Conservation (phyloP, 2,113 vertebrate genomes). For the Oenanthe oenanthe region DNA sequence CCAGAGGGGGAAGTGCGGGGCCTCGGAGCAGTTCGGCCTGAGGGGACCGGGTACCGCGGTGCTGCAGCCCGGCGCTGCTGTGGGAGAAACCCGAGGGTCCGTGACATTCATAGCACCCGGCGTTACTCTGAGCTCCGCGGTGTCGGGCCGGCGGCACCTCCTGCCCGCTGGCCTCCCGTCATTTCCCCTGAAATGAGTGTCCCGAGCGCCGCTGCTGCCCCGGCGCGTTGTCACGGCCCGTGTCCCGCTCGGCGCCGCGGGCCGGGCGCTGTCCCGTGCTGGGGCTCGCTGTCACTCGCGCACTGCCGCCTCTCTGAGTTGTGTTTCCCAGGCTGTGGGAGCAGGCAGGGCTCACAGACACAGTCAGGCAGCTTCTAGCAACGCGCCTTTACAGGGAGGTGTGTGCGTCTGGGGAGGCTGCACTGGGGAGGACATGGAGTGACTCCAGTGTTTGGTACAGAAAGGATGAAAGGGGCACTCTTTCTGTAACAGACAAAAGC, state of each 20-base stretch:
- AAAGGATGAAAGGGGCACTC: background rate
- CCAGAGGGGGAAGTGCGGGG: background rate
- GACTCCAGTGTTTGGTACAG: no score
- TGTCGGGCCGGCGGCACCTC: background rate
- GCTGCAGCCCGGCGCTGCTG: no score
- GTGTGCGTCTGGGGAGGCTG: background rate
- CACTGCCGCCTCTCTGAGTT: accelerated
- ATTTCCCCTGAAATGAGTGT: no score
- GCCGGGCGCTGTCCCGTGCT: background rate
- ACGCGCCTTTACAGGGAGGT: accelerated
- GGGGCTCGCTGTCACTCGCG: accelerated
- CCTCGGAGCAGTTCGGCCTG: background rate
- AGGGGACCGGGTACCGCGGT: background rate
- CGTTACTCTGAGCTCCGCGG: accelerated
- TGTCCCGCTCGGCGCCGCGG: background rate
- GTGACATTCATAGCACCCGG: accelerated
- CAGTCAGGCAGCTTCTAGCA: background rate
- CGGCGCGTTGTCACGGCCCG: background rate
- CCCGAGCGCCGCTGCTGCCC: background rate
- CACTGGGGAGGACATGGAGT: accelerated
- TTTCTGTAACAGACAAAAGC: background rate
- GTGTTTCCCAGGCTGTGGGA: accelerated
- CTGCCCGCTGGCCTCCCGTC: background rate
- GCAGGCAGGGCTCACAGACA: accelerated
- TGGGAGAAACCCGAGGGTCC: accelerated